Evolutionary conservation across 2,797 vertebrate species (phyloP), one percentile per base, ranked within the genome.

Genomic region (Chiroxiphia lanceolata): DNA sequence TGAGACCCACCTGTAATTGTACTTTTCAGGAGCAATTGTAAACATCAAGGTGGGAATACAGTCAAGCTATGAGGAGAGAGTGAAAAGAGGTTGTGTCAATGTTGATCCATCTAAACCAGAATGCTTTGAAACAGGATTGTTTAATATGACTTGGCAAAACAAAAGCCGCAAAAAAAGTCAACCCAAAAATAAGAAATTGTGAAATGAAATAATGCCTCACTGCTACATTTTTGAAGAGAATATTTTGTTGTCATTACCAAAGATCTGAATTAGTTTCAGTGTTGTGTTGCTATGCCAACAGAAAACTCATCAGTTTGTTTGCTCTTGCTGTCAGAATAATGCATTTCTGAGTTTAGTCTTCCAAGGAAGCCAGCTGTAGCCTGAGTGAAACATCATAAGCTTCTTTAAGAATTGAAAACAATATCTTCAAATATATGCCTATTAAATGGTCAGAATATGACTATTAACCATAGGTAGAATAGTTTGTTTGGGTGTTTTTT

Each of bases 251-350:
- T 91, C 51, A 33, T 95, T 95, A 93, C 68, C 54, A 64, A 71
- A 88, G 79, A 78, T 36, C 72, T 82, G 92, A 94, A 96, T 96
- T 96, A 88, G 63, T 94, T 95, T 93, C 87, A 87, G 42, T 88
- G 64, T 93, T 91, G 27, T 0, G 83, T 97, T 97, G 83, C 94
- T 82, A 97, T 96, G 96, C 57, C 95, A 92, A 95, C 97, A 50
- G 81, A 86, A 60, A 54, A 69, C 70, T 91, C 15, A 0, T 82
- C 87, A 87, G 81, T 88, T 89, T 96, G 79, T 94, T 94, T 95
- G 85, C 72, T 96, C 54, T 57, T 57, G 33, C 92, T 96, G 93
- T 89, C 87, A 95, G 90, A 91, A 87, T 89, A 96, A 91, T 57
- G 42, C 38, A 63, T 96, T 93, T 90, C 85, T 92, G 90, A 83